Evolutionary conservation across 2,888 invertebrate species (phyloP), one percentile per base, ranked within the genome.

Genomic region (Plagodis dolabraria): DNA sequence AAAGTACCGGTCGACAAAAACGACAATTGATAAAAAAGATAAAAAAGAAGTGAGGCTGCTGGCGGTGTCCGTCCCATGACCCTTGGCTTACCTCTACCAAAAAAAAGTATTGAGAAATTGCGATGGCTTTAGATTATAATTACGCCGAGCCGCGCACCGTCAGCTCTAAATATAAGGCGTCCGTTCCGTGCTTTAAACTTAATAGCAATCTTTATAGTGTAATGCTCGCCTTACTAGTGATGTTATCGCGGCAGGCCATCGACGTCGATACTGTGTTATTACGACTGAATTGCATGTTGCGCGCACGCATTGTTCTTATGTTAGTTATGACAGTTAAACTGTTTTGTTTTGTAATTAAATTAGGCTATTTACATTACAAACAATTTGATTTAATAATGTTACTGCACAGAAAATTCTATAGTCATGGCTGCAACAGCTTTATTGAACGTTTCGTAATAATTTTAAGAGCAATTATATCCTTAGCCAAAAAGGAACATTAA

Each of bases 131-230:
- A 80, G 86, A 83, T 86, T 79, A 86, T 91, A 90, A 89, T 89
- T 89, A 89, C 82, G 77, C 75, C 76, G 73, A 69, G 80, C 84
- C 80, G 86, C 78, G 79, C 81, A 85, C 82, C 87, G 86, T 85
- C 89, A 88, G 87, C 86, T 80, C 79, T 84, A 83, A 83, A 85
- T 83, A 85, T 83, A 83, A 83, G 78, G 68, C 76, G 73, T 77
- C 78, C 82, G 81, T 78, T 74, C 80, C 80, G 74, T 78, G 82
- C 86, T 86, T 86, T 86, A 86, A 83, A 60, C 82, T 88, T 92
- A 92, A 92, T 92, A 90, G 89, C 88, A 88, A 92, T 91, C 88
- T 91, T 91, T 90, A 89, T 87, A 86, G 85, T 79, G 82, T 85
- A 86, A 85, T 86, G 84, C 83, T 69, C 79, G 74, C 76, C 70